These are phyloP conservation scores for Apocheima hispidaria DNA, from an alignment of 2,888 invertebrate species.

Conservation along the genomic window DNA sequence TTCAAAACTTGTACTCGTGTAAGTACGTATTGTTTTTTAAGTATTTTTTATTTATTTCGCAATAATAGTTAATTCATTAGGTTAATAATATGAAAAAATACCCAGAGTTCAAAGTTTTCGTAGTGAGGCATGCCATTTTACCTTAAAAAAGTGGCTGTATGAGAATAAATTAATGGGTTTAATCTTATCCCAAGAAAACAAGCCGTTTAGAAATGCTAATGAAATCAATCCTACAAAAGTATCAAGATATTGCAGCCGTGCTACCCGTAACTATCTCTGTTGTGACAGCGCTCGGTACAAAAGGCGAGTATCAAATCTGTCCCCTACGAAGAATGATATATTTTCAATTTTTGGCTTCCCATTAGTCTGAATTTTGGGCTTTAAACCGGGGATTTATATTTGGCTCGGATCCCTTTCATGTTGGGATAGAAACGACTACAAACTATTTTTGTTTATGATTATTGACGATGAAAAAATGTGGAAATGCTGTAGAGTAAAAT, in stretches of 20 bases:
- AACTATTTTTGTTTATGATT: slow-evolving; percentile 24
- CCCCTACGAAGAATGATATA: slow-evolving; percentile 76
- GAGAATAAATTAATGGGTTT: background rate
- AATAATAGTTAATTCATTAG: no score
- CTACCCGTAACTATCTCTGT: slow-evolving; percentile 72
- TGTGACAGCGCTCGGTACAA: slow-evolving; percentile 74
- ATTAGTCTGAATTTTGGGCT: slow-evolving; percentile 68
- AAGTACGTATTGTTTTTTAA: no score
- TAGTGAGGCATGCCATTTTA: no score
- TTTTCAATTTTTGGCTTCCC: slow-evolving; percentile 81
- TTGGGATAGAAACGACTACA: slow-evolving; percentile 5
- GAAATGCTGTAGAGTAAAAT: background rate
- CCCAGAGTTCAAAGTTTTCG: no score
- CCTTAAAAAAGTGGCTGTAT: background rate
- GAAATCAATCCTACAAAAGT: slow-evolving; percentile 44
- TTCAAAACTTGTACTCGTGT: no score
- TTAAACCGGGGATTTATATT: slow-evolving; percentile 71
- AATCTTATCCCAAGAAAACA: slow-evolving; percentile 12
- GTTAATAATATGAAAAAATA: no score
- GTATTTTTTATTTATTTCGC: no score
- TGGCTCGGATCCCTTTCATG: slow-evolving; percentile 29
- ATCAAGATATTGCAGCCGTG: slow-evolving; percentile 56
- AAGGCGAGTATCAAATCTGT: slow-evolving; percentile 66
- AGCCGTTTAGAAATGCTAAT: slow-evolving; percentile 17
- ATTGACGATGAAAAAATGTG: background rate